phyloP scores from a whole-genome alignment of 1,140 invertebrate genomes.

The Chlorops oryzae region DNA sequence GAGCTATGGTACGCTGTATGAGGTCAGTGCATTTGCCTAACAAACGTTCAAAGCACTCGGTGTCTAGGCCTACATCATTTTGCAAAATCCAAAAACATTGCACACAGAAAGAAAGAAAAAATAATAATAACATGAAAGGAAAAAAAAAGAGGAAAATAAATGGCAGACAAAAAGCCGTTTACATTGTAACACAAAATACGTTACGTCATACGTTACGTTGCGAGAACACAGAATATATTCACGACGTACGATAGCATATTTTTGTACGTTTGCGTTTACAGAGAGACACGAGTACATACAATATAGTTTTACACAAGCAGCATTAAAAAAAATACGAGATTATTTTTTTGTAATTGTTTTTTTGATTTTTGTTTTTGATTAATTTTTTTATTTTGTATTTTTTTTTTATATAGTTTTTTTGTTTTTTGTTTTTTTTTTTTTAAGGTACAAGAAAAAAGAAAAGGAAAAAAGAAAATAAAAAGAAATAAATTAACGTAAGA shows the following conservation, averaged over 20 bases:
- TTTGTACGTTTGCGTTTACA: no score
- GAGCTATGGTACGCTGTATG: constrained; percentile 34
- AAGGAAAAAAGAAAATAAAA: no score
- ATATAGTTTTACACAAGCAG: background rate
- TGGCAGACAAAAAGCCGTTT: no score
- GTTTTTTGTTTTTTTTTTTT: background rate
- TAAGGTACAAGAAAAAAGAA: background rate
- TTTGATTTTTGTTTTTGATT: background rate
- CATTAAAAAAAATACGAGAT: background rate
- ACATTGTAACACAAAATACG: no score
- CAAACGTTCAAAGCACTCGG: constrained; percentile 42
- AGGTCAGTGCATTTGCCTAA: constrained; percentile 35
- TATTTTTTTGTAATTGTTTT: background rate
- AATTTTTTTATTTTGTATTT: background rate
- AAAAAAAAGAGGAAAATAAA: constrained; percentile 8
- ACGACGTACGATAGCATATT: no score
- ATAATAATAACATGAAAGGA: constrained; percentile 15
- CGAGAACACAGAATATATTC: no score
- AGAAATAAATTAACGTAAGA: background rate
- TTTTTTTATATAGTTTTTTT: background rate
- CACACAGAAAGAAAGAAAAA: constrained; percentile 15
- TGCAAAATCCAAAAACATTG: constrained; percentile 11
- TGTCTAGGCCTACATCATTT: constrained; percentile 30
- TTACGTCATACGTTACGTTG: no score
- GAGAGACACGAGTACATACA: no score